Evolutionary conservation across 2,797 vertebrate species (phyloP), one percentile per base, ranked within the genome.

Genomic region (Sciurus vulgaris): DNA sequence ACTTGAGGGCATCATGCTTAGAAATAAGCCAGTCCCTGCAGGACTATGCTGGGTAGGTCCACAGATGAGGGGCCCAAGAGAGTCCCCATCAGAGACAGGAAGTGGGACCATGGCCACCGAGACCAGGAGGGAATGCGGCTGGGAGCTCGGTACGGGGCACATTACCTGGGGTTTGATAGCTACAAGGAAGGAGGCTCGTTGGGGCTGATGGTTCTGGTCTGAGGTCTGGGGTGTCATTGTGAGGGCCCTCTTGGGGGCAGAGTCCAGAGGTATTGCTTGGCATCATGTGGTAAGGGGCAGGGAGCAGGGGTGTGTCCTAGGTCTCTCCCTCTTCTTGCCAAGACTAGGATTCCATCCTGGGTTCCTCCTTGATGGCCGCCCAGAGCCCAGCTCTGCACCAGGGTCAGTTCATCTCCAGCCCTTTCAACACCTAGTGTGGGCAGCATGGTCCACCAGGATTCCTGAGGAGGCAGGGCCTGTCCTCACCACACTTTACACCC

Each of bases 1-100:
- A 33, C 54, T 44, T 96, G 77, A 93, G 59, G 72, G 18, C 17
- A 51, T 35, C 54, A 4, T 78, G 20, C 76, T 91, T 33, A 79
- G 63, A 92, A 49, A 77, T 65, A 35, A 89, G 56, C 54, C n/a
- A 3, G 44, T 54, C 22, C 59, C 22, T 14, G 49, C 74, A 82
- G 51, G 63, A 72, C 17, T 18, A 0, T 44, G 59, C 6, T 22
- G 1, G 30, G 14, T 28, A 22, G 69, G 82, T 59, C 8, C 20
- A 6, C 24, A 14, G 2, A 8, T 78, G 85, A 65, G 11, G 1
- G 56, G 4, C 28, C 38, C 61, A 86, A 26, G n/a, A 26, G n/a
- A 14, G 15, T 63, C 20, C 69, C 5, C 33, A 38, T 47, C 49
- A 44, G 9, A 65, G 81, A 54, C 5, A 56, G 69, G 70, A 83